A percentile compares a stretch with the other conserved stretches of the same genome.
These are phyloP conservation scores for Pocillopora damicornis DNA, from an alignment of 64 coral and sea anemone genomes.

Conservation along the genomic window DNA sequence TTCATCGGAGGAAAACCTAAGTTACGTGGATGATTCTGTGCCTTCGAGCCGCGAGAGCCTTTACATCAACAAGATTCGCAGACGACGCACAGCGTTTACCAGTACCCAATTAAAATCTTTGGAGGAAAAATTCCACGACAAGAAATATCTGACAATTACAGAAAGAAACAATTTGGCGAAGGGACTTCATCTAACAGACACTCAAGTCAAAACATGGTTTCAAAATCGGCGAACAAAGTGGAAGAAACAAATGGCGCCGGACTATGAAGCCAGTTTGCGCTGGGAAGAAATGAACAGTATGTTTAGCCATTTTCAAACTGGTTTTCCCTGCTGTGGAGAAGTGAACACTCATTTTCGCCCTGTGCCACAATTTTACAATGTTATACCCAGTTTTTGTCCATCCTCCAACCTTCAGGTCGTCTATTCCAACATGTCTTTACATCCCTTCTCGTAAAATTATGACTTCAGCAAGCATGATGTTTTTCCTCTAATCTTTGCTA, in stretches of 20 bases:
- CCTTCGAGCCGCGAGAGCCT: too few species aligned
- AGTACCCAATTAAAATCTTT: constrained; percentile 92
- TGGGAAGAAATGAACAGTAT: constrained; percentile 37
- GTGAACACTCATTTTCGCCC: not conserved
- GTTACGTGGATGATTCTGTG: not conserved
- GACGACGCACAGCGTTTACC: constrained; percentile 86
- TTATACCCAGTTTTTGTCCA: constrained; percentile 38
- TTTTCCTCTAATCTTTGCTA: not conserved
- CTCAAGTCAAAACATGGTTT: constrained; percentile 99
- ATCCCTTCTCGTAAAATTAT: constrained; percentile 32
- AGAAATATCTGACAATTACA: constrained; percentile 92
- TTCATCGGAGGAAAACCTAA: not conserved
- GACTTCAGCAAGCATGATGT: not conserved
- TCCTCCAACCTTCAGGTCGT: constrained; percentile 63
- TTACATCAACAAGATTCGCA: constrained; percentile 53
- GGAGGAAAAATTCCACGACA: constrained; percentile 89
- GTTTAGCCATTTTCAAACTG: constrained; percentile 5
- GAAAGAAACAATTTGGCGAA: constrained; percentile 89
- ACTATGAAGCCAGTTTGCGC: constrained; percentile 30
- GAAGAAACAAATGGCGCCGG: constrained; percentile 81
- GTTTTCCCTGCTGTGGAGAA: constrained; percentile 18
- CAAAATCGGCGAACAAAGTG: constrained; percentile 97
- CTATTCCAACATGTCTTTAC: constrained; percentile 57
- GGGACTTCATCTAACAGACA: constrained; percentile 75
- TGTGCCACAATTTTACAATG: constrained; percentile 5